Conservation (phyloP, 2,113 vertebrate genomes). For the Manacus vitellinus region DNA sequence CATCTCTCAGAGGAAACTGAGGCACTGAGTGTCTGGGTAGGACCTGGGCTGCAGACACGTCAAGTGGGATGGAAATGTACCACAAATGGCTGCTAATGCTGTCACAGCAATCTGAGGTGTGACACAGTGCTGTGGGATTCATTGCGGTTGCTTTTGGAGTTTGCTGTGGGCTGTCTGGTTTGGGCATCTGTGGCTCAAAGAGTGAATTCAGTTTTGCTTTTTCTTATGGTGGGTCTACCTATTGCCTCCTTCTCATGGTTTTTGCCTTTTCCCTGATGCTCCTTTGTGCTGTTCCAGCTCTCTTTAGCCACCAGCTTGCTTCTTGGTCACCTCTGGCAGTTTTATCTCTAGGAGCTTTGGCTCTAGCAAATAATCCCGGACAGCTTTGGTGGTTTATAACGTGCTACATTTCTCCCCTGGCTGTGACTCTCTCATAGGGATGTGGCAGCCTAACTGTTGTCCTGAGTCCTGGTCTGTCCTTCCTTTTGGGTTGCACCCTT, state of each 20-base stretch:
- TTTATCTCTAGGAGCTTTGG: not conserved
- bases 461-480: not conserved
- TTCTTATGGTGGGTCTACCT: not conserved
- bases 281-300: not conserved
- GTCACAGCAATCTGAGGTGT: not conserved
- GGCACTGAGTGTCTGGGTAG: not conserved
- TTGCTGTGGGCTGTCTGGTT: not conserved
- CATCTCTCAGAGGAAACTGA: not conserved
- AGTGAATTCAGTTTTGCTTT: not conserved
- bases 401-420: not conserved
- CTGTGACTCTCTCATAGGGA: not conserved
- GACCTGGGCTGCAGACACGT: not conserved
- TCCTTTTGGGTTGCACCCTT: not conserved
- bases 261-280: not conserved
- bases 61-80: not conserved
- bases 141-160: not conserved
- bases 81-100: not conserved
- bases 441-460: not conserved
- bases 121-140: not conserved
- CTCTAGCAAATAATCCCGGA: not conserved
- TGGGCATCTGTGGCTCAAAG: not conserved
- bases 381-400: not conserved
- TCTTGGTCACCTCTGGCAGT: not conserved
- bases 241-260: fast-evolving
- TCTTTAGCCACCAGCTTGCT: not conserved